A percentile compares a stretch with the other conserved stretches of the same genome.
These are phyloP conservation scores for Emydocephalus ijimae DNA, from an alignment of 2,113 vertebrate species.

Conservation along the genomic window DNA sequence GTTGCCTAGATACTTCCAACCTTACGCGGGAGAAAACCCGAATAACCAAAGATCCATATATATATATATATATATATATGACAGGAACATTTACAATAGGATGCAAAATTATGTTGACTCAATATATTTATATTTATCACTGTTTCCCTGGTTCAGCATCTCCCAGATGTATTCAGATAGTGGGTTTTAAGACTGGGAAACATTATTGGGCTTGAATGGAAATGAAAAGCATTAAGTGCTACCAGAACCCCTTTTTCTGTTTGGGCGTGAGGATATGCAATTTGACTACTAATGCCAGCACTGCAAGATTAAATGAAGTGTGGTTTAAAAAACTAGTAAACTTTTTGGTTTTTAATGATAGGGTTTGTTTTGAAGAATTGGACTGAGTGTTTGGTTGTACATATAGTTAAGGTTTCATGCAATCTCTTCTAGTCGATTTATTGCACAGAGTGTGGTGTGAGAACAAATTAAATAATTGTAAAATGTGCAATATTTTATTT, in stretches of 20 bases:
- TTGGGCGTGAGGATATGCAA: not conserved
- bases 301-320: not conserved
- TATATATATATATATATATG: too few relatives aligned
- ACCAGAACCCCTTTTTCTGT: not conserved
- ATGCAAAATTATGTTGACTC: too few relatives aligned
- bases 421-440: not conserved
- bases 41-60: too few relatives aligned
- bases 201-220: not conserved
- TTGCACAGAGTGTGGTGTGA: not conserved
- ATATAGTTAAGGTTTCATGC: not conserved
- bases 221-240: not conserved
- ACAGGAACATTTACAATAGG: too few relatives aligned
- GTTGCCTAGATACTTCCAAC: too few relatives aligned
- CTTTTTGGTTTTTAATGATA: not conserved
- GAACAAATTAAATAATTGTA: constrained; percentile 1
- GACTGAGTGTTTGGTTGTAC: not conserved
- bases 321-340: not conserved
- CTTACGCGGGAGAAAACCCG: too few relatives aligned
- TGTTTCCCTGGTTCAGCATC: not conserved
- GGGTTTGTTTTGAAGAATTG: not conserved
- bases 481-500: constrained; percentile 3
- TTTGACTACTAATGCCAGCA: not conserved
- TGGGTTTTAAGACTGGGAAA: not conserved
- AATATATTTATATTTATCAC: not conserved
- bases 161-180: not conserved